Conservation (phyloP, 2,797 vertebrate genomes). For the Lateolabrax maculatus region DNA sequence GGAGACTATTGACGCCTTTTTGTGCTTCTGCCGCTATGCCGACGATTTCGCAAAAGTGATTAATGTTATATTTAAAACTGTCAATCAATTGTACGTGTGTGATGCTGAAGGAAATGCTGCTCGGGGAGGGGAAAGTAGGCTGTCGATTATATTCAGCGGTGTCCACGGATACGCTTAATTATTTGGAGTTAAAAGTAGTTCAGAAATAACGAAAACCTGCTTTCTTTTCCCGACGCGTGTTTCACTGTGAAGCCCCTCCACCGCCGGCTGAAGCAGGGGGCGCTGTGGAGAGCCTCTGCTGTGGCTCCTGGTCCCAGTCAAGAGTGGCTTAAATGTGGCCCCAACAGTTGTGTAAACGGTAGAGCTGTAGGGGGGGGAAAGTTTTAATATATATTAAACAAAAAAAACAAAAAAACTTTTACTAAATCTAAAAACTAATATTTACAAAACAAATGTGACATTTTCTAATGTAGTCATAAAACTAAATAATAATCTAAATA, state of each 20-base stretch:
- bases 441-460: neutral
- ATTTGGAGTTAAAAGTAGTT: neutral
- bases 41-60: neutral
- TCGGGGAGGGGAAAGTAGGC: neutral
- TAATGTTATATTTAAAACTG: neutral
- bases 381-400: no score
- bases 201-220: neutral
- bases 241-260: neutral
- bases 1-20: neutral
- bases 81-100: neutral
- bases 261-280: slow-evolving; percentile 6
- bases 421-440: neutral
- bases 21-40: neutral
- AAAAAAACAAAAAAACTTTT: neutral
- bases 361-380: neutral
- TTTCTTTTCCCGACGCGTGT: neutral
- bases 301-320: neutral
- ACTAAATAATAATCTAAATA: neutral
- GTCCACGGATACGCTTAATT: neutral
- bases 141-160: neutral
- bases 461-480: neutral
- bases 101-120: neutral
- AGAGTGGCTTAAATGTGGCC: neutral
- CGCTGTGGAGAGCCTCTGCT: slow-evolving; percentile 1
- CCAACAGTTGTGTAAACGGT: no score